These are phyloP conservation scores for Sylvicola cinctus DNA, from an alignment of 2,888 invertebrate species.

Conservation along the genomic window DNA sequence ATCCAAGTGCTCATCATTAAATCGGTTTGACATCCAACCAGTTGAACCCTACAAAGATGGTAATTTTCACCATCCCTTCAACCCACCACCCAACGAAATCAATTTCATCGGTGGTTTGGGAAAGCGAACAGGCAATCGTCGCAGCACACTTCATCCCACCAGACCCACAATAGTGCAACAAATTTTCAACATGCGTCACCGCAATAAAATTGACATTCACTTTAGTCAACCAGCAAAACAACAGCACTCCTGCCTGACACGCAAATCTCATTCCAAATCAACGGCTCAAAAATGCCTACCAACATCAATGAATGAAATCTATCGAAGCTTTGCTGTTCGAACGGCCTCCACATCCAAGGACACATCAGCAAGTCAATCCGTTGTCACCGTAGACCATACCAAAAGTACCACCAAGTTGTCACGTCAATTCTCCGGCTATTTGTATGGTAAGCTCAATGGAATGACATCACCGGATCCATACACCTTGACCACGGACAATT, in stretches of 20 bases:
- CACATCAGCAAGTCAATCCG: not conserved
- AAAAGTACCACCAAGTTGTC: not conserved
- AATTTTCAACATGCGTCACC: conserved; percentile 6
- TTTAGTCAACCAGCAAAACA: conserved; percentile 5
- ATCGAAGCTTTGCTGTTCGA: not conserved
- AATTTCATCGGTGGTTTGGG: conserved; percentile 7
- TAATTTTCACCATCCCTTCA: conserved; percentile 5
- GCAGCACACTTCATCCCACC: conserved; percentile 6
- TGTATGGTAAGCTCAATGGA: conserved; percentile 6
- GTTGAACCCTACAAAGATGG: conserved; percentile 4
- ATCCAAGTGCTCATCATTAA: too few species aligned
- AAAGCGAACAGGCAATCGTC: conserved; percentile 1
- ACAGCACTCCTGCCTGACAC: too few species aligned
- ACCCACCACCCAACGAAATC: conserved; percentile 7
- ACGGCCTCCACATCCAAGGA: not conserved
- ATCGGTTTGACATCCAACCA: not conserved
- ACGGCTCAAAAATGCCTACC: too few species aligned
- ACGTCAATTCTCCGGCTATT: conserved; percentile 3
- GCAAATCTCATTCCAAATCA: too few species aligned
- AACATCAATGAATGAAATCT: not conserved
- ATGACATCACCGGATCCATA: conserved; percentile 3
- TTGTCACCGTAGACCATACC: not conserved
- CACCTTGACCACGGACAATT: conserved; percentile 5
- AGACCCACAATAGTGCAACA: conserved; percentile 6
- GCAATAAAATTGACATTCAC: conserved; percentile 5